Evolutionary conservation across 2,888 invertebrate genomes (phyloP).

Genomic region (Hyposoter didymator): DNA sequence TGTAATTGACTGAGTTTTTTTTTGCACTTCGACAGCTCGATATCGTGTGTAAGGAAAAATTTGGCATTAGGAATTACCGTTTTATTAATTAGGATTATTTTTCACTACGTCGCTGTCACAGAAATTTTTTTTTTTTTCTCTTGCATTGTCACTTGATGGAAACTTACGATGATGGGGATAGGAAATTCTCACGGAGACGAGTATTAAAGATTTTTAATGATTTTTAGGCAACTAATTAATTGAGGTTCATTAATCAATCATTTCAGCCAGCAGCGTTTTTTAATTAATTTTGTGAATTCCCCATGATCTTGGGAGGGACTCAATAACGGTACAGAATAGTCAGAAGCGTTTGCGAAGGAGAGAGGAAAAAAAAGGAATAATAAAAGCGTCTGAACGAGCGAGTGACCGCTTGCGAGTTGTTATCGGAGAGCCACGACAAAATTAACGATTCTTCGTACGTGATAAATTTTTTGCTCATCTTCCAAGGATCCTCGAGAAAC

Average conservation of each 20-base stretch:
- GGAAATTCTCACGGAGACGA: too few relatives aligned
- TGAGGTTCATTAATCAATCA: background rate
- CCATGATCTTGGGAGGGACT: background rate
- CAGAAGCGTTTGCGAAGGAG: background rate
- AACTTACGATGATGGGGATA: too few relatives aligned
- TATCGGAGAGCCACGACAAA: background rate
- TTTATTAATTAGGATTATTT: background rate
- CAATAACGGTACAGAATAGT: background rate
- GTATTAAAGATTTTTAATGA: background rate
- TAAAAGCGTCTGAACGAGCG: background rate
- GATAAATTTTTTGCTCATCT: background rate
- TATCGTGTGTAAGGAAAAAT: background rate
- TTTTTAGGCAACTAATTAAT: background rate
- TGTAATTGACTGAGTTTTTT: background rate
- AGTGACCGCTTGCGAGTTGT: background rate
- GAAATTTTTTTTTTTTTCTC: background rate
- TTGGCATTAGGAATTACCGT: background rate
- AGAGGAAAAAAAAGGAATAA: background rate
- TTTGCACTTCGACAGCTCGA: background rate
- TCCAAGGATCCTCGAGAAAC: background rate
- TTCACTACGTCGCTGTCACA: background rate
- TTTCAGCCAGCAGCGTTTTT: background rate
- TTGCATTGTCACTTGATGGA: too few relatives aligned
- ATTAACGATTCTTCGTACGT: constrained; percentile 18
- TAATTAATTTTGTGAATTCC: background rate